phyloP scores from a whole-genome alignment of 2,113 vertebrate genomes.

The Lamprotornis superbus region DNA sequence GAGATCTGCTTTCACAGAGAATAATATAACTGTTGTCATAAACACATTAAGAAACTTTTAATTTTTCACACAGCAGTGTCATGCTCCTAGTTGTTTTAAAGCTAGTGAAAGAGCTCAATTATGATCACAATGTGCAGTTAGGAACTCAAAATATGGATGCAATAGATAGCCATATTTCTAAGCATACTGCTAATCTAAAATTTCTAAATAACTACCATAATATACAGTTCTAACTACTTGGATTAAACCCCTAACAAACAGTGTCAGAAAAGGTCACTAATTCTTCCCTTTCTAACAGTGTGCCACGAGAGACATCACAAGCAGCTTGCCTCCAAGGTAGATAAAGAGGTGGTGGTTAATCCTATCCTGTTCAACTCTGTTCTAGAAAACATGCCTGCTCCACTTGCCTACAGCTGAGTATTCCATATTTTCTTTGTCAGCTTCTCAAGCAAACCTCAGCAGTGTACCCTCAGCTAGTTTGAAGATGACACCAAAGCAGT shows the following conservation, averaged over 20 bases:
- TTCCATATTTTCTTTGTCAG: background rate
- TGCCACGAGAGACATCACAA: accelerated
- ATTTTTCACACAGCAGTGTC: background rate
- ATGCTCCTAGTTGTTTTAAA: background rate
- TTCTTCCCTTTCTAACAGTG: background rate
- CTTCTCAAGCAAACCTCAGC: background rate
- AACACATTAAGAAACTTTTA: background rate
- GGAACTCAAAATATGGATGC: background rate
- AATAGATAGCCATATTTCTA: background rate
- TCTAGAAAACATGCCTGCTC: background rate
- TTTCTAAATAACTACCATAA: background rate
- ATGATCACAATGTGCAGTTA: background rate
- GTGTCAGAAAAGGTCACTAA: background rate
- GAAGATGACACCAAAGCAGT: background rate
- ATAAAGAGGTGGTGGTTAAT: background rate
- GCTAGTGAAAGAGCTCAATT: background rate
- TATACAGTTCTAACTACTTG: background rate
- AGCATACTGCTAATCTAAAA: background rate
- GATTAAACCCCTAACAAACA: background rate
- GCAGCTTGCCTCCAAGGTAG: background rate
- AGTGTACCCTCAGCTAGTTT: background rate
- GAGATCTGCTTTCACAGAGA: background rate
- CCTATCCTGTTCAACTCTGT: background rate
- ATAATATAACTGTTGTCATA: background rate
- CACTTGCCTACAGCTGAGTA: background rate